These are phyloP conservation scores for Caenorhabditis brenneri DNA, from an alignment of 1,140 invertebrate genomes.

Conservation along the genomic window DNA sequence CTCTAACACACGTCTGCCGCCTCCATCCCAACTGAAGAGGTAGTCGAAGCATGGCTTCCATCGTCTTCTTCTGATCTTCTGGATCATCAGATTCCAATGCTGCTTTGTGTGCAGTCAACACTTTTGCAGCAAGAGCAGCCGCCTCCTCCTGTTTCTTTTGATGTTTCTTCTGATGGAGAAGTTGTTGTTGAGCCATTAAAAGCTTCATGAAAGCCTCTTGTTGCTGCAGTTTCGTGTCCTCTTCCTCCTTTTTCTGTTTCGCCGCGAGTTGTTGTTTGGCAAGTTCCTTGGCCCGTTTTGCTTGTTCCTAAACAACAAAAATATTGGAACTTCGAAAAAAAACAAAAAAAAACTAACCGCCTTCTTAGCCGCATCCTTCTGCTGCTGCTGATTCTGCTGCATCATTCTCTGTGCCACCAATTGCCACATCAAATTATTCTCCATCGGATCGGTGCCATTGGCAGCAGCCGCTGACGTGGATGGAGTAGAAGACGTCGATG, in stretches of 20 bases:
- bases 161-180: neutral
- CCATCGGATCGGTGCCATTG: too few relatives aligned
- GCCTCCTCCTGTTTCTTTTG: constrained; percentile 1
- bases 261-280: neutral
- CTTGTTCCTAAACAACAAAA: constrained; percentile 18
- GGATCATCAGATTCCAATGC: neutral
- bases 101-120: neutral
- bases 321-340: too few relatives aligned
- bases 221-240: neutral
- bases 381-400: constrained; percentile 15
- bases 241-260: neutral
- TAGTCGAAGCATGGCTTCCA: constrained; percentile 6
- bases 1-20: constrained; percentile 40
- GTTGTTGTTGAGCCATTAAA: neutral
- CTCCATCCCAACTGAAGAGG: constrained; percentile 45
- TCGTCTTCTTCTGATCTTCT: constrained; percentile 1
- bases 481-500: neutral
- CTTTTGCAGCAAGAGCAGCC: neutral
- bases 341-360: neutral
- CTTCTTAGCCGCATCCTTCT: constrained; percentile 16
- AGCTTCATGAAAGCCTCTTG: neutral
- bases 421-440: constrained; percentile 39
- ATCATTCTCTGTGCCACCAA: constrained; percentile 11
- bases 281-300: constrained; percentile 10
- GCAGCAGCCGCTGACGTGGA: neutral